Percentiles rank a stretch among this genome's conserved stretches.
phyloP scores from a whole-genome alignment of 1,140 invertebrate species.

The Lordiphosa collinella region DNA sequence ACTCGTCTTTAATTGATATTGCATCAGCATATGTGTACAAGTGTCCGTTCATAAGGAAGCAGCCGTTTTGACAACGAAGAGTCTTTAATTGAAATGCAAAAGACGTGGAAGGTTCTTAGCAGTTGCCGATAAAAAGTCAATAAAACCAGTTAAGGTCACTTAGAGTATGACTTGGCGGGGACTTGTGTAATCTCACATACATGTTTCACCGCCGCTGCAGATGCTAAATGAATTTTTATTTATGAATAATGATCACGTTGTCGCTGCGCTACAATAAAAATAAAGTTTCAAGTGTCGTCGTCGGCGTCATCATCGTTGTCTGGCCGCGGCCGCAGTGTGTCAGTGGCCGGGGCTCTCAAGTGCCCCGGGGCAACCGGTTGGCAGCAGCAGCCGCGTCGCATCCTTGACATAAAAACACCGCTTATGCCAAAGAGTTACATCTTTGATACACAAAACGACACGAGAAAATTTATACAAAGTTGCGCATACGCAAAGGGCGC shows the following conservation, averaged over 20 bases:
- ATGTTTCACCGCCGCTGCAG: slow-evolving; percentile 52
- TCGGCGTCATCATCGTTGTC: slow-evolving; percentile 7
- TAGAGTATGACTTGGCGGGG: too few species aligned
- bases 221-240: slow-evolving; percentile 72
- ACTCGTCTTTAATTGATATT: slow-evolving; percentile 13
- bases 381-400: slow-evolving; percentile 19
- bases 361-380: slow-evolving; percentile 70
- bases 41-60: slow-evolving; percentile 27
- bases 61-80: not conserved
- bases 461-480: slow-evolving; percentile 60
- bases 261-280: slow-evolving; percentile 63
- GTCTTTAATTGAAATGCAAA: slow-evolving; percentile 46
- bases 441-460: slow-evolving; percentile 36
- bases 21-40: slow-evolving; percentile 35
- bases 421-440: slow-evolving; percentile 57
- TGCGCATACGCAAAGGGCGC: slow-evolving; percentile 60
- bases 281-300: slow-evolving; percentile 71
- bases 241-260: slow-evolving; percentile 77
- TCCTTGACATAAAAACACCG: slow-evolving; percentile 78
- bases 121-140: slow-evolving; percentile 60
- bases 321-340: slow-evolving; percentile 69
- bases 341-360: slow-evolving; percentile 57
- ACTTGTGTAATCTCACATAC: slow-evolving; percentile 65
- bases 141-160: slow-evolving; percentile 75
- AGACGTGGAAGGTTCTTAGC: slow-evolving; percentile 63